Conservation (phyloP, 2,888 invertebrate species). For the Zhuqinia jingwanae region DNA sequence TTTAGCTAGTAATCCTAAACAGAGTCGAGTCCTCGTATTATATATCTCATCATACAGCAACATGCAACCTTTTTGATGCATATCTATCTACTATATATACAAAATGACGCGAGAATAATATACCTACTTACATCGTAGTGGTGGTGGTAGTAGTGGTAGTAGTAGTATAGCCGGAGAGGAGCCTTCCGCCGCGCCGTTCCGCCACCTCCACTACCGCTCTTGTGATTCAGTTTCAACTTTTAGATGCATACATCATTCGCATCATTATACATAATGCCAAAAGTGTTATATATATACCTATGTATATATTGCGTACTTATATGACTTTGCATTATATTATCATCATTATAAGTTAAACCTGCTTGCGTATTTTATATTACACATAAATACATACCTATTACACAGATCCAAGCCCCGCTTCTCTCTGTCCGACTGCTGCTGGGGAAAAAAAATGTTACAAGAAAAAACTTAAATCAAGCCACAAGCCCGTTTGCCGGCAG, state of each 20-base stretch:
- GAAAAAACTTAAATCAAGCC: constrained; percentile 14
- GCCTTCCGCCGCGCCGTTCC: constrained; percentile 29
- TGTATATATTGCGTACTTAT: background rate
- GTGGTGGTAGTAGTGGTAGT: background rate
- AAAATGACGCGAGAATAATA: background rate
- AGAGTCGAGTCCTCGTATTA: constrained; percentile 3
- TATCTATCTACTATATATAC: background rate
- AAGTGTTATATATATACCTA: constrained; percentile 42
- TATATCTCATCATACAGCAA: too few relatives aligned
- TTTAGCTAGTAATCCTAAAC: constrained; percentile 19
- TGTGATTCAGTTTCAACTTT: constrained; percentile 43
- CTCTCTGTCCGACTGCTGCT: background rate
- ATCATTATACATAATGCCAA: constrained; percentile 38
- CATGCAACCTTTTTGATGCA: too few relatives aligned
- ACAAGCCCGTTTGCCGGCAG: constrained; percentile 3
- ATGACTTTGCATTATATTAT: constrained; percentile 17
- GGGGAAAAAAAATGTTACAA: background rate
- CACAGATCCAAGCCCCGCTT: too few relatives aligned
- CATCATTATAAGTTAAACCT: background rate
- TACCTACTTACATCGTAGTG: background rate
- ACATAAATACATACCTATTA: background rate
- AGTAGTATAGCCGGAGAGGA: background rate
- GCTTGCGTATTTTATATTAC: background rate
- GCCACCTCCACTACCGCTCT: constrained; percentile 30
- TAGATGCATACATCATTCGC: constrained; percentile 43